A percentile compares a stretch with the other conserved stretches of the same genome.
phyloP scores from a whole-genome alignment of 2,113 vertebrate species.

The Motacilla alba region DNA sequence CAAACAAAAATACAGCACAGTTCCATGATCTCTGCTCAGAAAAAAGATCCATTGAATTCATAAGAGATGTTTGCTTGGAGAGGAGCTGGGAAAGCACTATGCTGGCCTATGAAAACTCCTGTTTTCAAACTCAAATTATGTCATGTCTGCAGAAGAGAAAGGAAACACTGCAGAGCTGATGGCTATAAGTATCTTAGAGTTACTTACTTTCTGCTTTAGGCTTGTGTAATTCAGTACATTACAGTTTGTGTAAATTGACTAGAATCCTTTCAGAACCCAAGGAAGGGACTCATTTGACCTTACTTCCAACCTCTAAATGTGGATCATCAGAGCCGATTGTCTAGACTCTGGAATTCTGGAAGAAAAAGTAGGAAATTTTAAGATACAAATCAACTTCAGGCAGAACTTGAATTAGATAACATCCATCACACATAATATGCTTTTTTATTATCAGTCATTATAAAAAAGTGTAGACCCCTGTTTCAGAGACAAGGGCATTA shows the following conservation, averaged over 20 bases:
- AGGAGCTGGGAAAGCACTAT: background rate
- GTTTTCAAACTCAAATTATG: background rate
- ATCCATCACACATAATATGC: background rate
- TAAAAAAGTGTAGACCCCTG: background rate
- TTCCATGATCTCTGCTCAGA: background rate
- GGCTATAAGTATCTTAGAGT: background rate
- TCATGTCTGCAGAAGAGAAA: background rate
- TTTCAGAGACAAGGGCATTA: background rate
- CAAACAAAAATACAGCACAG: background rate
- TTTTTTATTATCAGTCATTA: background rate
- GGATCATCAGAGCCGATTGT: background rate
- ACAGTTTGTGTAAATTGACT: background rate
- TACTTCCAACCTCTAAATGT: background rate
- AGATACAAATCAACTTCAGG: background rate
- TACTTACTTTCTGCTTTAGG: background rate
- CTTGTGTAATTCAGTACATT: background rate
- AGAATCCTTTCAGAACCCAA: background rate
- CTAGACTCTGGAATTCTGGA: background rate
- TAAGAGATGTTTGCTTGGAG: background rate
- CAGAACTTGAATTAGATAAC: background rate
- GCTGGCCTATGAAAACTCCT: background rate
- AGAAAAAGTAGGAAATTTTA: background rate
- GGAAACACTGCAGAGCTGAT: background rate
- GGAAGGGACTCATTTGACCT: background rate
- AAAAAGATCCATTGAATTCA: background rate